Evolutionary conservation across 2,113 vertebrate species (phyloP).

Genomic region (Sciurus niger): DNA sequence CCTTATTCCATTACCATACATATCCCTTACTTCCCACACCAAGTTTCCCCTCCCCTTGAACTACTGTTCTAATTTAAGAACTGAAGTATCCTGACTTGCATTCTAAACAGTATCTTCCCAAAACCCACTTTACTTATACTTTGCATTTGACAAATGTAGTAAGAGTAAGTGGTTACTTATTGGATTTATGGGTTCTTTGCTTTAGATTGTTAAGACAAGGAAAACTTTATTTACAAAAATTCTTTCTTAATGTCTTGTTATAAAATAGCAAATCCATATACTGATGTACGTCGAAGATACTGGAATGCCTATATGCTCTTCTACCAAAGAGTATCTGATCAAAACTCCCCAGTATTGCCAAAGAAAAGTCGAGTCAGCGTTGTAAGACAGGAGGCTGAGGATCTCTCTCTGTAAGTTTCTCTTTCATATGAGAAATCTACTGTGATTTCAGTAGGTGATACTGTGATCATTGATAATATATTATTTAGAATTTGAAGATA

Average conservation of each 20-base stretch:
- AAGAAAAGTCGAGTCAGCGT: conserved; percentile 99
- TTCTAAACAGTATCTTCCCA: background rate
- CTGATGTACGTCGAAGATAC: conserved; percentile 97
- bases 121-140: background rate
- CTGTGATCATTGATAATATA: background rate
- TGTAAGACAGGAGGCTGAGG: conserved; percentile 97
- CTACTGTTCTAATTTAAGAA: background rate
- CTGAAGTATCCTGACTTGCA: background rate
- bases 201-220: conserved; percentile 13
- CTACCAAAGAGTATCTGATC: conserved; percentile 98
- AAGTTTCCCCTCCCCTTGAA: background rate
- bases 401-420: conserved; percentile 95
- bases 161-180: background rate
- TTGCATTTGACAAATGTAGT: background rate
- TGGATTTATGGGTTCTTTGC: conserved; percentile 35
- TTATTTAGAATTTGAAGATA: background rate
- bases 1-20: background rate
- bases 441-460: background rate
- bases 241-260: conserved; percentile 12
- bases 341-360: conserved; percentile 97
- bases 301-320: conserved; percentile 99
- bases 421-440: background rate
- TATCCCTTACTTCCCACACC: background rate
- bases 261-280: conserved; percentile 95
- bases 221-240: conserved; percentile 39